phyloP scores from a whole-genome alignment of 2,113 vertebrate genomes.

The Porphyrio hochstetteri region DNA sequence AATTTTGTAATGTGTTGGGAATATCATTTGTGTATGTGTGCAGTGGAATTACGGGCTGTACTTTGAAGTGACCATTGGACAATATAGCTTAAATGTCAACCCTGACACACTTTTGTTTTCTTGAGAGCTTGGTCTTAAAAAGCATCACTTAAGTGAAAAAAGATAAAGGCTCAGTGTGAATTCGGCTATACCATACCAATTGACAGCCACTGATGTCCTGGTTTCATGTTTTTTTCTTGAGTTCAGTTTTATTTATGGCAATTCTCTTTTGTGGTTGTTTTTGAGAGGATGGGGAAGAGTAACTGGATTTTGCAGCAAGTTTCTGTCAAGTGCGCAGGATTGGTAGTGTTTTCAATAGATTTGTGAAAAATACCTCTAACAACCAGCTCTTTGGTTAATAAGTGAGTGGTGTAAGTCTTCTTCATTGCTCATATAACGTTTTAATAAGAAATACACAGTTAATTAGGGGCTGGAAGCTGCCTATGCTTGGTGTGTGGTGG shows the following conservation, averaged over 20 bases:
- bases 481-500: not conserved
- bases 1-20: not conserved
- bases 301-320: not conserved
- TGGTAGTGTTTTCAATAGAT: not conserved
- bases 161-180: not conserved
- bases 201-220: not conserved
- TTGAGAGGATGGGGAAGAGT: not conserved
- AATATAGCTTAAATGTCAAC: not conserved
- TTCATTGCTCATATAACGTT: not conserved
- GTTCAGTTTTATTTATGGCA: not conserved
- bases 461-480: not conserved
- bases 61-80: not conserved
- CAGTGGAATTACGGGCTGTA: accelerated
- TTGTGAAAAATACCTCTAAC: not conserved
- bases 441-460: not conserved
- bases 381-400: not conserved
- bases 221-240: not conserved
- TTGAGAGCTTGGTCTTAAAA: not conserved
- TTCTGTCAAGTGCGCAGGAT: not conserved
- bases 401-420: not conserved
- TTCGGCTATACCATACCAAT: not conserved
- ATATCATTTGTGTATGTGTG: not conserved
- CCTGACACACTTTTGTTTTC: not conserved
- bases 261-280: not conserved
- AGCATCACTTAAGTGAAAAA: not conserved